phyloP scores from a whole-genome alignment of 2,888 invertebrate genomes.

The Rhagium mordax region DNA sequence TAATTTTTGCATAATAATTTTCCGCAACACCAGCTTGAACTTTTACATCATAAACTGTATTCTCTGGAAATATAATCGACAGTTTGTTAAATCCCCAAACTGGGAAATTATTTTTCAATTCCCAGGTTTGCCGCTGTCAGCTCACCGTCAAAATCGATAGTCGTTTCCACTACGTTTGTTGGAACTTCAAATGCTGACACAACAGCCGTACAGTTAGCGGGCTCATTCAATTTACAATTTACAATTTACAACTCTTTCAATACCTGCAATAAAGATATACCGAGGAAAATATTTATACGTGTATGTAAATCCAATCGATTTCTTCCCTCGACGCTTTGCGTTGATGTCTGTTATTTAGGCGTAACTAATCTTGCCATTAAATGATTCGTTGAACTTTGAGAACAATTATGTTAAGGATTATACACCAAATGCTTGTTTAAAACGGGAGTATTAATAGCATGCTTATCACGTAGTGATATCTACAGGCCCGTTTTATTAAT shows the following conservation, averaged over 20 bases:
- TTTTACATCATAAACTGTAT: not conserved
- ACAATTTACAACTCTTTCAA: not conserved
- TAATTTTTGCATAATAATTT: not conserved
- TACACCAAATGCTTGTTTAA: not conserved
- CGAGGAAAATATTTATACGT: not conserved
- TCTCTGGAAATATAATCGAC: slow-evolving; percentile 5
- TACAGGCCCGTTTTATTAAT: too few species aligned
- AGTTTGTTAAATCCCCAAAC: slow-evolving; percentile 25
- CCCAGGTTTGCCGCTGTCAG: slow-evolving; percentile 45
- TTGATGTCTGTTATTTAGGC: not conserved
- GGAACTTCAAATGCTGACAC: slow-evolving; percentile 22
- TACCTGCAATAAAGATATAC: not conserved
- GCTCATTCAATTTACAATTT: slow-evolving; percentile 4
- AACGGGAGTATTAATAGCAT: not conserved
- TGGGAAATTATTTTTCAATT: slow-evolving; percentile 45
- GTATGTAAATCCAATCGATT: not conserved
- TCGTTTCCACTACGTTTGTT: slow-evolving; percentile 33
- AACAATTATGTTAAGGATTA: not conserved
- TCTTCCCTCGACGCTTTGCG: not conserved
- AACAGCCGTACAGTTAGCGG: slow-evolving; percentile 6
- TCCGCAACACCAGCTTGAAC: not conserved
- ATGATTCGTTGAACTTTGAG: not conserved
- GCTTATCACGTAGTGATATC: too few species aligned
- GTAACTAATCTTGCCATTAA: not conserved
- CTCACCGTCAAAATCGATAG: slow-evolving; percentile 50